Evolutionary conservation across 2,113 vertebrate genomes (phyloP).

Genomic region (western clawed frog (Xenopus tropicalis)): DNA sequence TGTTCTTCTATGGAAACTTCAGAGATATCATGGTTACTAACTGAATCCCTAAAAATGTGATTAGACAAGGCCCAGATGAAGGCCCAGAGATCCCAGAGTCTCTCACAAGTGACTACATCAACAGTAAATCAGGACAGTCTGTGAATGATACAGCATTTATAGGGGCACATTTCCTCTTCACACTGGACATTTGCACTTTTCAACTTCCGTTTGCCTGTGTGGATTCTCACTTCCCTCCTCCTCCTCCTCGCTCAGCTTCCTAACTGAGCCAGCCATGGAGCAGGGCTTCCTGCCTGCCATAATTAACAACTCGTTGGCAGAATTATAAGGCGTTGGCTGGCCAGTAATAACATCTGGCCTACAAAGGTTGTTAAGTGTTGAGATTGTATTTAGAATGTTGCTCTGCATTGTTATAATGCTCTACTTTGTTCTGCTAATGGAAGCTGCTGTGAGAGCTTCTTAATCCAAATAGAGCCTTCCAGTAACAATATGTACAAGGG

Average conservation of each 20-base stretch:
- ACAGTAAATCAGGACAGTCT: neutral
- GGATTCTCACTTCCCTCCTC: constrained; percentile 4
- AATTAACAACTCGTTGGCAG: constrained; percentile 47
- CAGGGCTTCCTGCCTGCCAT: constrained; percentile 14
- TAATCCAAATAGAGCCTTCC: neutral
- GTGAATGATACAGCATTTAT: constrained; percentile 7
- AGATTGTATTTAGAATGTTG: neutral
- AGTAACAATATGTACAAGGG: neutral
- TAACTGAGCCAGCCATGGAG: constrained; percentile 29
- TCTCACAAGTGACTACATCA: too few species aligned
- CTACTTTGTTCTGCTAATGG: neutral
- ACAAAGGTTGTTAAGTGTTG: neutral
- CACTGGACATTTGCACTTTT: constrained; percentile 30
- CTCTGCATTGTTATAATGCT: neutral
- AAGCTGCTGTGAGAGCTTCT: neutral
- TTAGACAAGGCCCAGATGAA: too few species aligned
- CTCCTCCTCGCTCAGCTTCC: neutral
- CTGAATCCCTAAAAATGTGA: too few species aligned
- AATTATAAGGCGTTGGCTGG: constrained; percentile 31
- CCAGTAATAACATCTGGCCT: constrained; percentile 42
- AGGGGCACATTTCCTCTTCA: constrained; percentile 25
- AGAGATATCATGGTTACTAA: too few species aligned
- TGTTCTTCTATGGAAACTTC: too few species aligned
- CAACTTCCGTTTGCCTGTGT: constrained; percentile 27
- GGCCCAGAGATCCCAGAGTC: too few species aligned